These are phyloP conservation scores for Dexiosoma caninum DNA, from an alignment of 2,888 invertebrate species.

Conservation along the genomic window DNA sequence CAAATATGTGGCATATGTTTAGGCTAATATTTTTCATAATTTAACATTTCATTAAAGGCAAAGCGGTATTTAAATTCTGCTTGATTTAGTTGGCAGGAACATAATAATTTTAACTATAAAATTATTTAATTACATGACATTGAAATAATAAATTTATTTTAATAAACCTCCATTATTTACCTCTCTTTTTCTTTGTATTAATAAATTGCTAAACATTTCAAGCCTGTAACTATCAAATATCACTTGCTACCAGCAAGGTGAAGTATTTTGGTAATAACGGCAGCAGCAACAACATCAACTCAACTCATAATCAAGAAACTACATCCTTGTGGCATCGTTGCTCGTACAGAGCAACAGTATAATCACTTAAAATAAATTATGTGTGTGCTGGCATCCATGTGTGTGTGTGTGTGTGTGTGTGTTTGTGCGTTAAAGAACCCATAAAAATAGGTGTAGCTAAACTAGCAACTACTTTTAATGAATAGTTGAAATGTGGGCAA, in stretches of 20 bases:
- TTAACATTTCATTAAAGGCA: too few relatives aligned
- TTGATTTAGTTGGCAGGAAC: background rate
- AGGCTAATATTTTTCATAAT: too few relatives aligned
- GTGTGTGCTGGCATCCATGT: background rate
- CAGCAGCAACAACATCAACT: background rate
- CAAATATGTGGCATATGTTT: too few relatives aligned
- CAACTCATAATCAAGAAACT: background rate
- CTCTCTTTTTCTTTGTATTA: too few relatives aligned
- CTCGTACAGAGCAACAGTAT: background rate
- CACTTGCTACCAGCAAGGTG: constrained; percentile 37
- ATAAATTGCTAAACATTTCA: constrained; percentile 2
- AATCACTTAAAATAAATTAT: constrained; percentile 40
- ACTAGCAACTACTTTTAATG: constrained; percentile 58
- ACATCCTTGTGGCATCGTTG: background rate
- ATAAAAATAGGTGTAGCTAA: constrained; percentile 32
- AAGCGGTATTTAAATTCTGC: too few relatives aligned
- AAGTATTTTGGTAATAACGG: too few relatives aligned
- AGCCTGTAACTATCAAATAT: constrained; percentile 57
- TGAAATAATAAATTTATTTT: constrained; percentile 53
- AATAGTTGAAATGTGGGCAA: constrained; percentile 50
- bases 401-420: constrained; percentile 1
- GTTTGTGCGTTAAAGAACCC: background rate
- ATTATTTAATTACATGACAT: constrained; percentile 47
- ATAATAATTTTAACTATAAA: background rate
- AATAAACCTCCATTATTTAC: constrained; percentile 13